Evolutionary conservation across 1,140 invertebrate species (phyloP).

Genomic region (Rhizoglyphus robini): DNA sequence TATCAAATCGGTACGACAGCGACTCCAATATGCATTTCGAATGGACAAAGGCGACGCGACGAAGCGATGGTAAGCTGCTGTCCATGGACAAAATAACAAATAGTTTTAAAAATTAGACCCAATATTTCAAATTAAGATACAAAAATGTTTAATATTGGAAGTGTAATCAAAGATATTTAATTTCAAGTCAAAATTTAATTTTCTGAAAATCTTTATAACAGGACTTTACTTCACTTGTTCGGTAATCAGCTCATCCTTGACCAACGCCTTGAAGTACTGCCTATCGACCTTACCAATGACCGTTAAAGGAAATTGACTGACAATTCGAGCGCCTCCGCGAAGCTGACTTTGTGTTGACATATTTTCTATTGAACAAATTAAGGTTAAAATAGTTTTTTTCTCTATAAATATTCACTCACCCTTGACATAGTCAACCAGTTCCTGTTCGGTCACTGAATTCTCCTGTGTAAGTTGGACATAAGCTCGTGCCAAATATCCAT

Average conservation of each 20-base stretch:
- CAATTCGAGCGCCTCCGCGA: conserved; percentile 4
- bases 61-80: no score
- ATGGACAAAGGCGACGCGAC: no score
- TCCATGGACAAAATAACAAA: no score
- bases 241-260: conserved; percentile 6
- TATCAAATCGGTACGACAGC: no score
- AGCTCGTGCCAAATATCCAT: conserved; percentile 60
- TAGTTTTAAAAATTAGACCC: no score
- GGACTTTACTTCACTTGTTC: neutral
- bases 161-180: no score
- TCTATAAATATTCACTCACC: neutral
- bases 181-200: no score
- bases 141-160: no score
- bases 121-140: no score
- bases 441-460: neutral
- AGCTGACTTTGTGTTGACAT: neutral
- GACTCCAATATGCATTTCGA: no score
- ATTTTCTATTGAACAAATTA: neutral
- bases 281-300: conserved; percentile 9
- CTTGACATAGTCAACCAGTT: no score
- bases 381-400: neutral
- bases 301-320: neutral
- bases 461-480: conserved; percentile 42
- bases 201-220: no score
- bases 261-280: conserved; percentile 8